Conservation (phyloP, 2,888 invertebrate genomes). For the Cephus rjabovi region DNA sequence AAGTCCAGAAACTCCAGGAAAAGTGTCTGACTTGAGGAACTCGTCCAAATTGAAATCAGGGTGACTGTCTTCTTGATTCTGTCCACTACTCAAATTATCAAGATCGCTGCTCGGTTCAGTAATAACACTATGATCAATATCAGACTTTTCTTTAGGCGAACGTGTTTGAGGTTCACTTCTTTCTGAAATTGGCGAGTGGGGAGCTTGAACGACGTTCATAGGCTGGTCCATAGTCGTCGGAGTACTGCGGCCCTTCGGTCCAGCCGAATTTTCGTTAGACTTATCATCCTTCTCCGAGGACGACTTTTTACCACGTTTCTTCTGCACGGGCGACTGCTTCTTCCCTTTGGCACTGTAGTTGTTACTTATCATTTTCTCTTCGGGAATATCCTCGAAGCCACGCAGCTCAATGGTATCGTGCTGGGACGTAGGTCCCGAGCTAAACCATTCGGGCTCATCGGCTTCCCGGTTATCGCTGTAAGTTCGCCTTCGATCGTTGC, state of each 20-base stretch:
- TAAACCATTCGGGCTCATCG: conserved; percentile 92
- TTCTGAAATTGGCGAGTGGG: conserved; percentile 63
- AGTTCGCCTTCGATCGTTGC: conserved; percentile 70
- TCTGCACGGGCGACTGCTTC: conserved; percentile 65
- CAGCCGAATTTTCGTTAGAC: conserved; percentile 37
- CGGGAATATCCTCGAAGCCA: conserved; percentile 85
- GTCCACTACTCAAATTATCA: conserved; percentile 38
- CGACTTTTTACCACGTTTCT: conserved; percentile 66
- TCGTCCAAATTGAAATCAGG: conserved; percentile 84
- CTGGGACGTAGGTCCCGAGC: conserved; percentile 90
- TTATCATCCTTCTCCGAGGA: conserved; percentile 63
- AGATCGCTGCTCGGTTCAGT: conserved; percentile 41
- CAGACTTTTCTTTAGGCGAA: conserved; percentile 40
- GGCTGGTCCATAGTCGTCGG: conserved; percentile 62
- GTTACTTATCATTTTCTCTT: conserved; percentile 52
- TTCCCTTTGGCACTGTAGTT: conserved; percentile 51
- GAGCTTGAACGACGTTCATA: conserved; percentile 48
- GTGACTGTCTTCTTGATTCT: conserved; percentile 33
- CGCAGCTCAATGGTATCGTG: conserved; percentile 92
- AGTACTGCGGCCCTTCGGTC: conserved; percentile 61
- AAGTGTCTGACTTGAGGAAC: conserved; percentile 83
- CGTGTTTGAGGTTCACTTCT: conserved; percentile 44
- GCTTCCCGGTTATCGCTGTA: conserved; percentile 70
- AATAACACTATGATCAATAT: conserved; percentile 30
- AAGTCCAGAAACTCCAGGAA: conserved; percentile 80